These are phyloP conservation scores for Cynopterus brachyotis DNA, from an alignment of 2,113 vertebrate genomes.

Conservation along the genomic window DNA sequence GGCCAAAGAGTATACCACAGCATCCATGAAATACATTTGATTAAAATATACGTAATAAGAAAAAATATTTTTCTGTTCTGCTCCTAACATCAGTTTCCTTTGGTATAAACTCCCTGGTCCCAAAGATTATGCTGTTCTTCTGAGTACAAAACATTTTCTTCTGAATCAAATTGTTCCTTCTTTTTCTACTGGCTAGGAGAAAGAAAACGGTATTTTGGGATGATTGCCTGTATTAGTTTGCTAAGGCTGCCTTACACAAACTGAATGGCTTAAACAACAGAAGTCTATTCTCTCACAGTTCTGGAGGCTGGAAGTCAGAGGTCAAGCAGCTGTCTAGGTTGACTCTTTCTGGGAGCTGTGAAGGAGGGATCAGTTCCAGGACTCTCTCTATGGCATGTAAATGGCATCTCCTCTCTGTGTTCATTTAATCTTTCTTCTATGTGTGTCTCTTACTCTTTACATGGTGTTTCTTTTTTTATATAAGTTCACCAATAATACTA, in stretches of 20 bases:
- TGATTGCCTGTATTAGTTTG: not conserved
- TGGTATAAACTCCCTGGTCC: not conserved
- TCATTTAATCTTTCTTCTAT: not conserved
- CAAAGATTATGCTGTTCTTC: not conserved
- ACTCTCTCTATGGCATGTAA: not conserved
- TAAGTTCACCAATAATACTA: not conserved
- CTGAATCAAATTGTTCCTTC: not conserved
- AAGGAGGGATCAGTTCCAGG: not conserved
- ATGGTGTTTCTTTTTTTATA: not conserved
- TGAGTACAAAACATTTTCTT: not conserved
- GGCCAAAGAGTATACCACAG: no score
- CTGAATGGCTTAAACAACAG: not conserved
- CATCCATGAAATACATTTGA: not conserved
- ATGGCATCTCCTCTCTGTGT: no score
- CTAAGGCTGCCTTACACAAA: not conserved
- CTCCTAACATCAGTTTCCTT: not conserved
- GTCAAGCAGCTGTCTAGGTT: not conserved
- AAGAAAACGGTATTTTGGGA: not conserved
- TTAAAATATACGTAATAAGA: not conserved
- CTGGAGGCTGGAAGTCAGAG: not conserved
- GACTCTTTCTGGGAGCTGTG: not conserved
- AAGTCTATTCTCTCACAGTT: not conserved
- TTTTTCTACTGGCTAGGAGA: not conserved
- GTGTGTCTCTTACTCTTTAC: not conserved
- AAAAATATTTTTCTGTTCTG: not conserved